Evolutionary conservation across 2,797 vertebrate genomes (phyloP).

Genomic region (Arnoldichthys spilopterus): DNA sequence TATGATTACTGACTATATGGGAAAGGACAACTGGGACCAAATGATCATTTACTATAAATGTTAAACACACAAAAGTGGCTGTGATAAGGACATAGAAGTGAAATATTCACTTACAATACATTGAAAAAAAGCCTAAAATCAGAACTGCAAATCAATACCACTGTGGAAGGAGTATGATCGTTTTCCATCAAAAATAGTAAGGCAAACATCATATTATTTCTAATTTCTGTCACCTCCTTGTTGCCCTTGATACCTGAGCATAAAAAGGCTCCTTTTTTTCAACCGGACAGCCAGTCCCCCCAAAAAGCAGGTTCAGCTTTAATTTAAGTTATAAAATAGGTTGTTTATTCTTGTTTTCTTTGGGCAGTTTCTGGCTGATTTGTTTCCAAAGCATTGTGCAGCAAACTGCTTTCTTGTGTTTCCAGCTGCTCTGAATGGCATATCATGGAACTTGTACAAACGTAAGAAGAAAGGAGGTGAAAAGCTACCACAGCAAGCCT

Average conservation of each 20-base stretch:
- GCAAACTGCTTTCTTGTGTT: slow-evolving; percentile 9
- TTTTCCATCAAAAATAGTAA: slow-evolving; percentile 80
- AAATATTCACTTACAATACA: slow-evolving; percentile 73
- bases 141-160: slow-evolving; percentile 72
- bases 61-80: slow-evolving; percentile 33
- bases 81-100: slow-evolving; percentile 30
- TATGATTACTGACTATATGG: neutral
- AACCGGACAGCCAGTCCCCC: slow-evolving; percentile 5
- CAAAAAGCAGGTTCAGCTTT: slow-evolving; percentile 21
- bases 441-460: slow-evolving; percentile 13
- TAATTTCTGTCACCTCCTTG: slow-evolving; percentile 37
- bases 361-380: slow-evolving; percentile 20
- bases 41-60: slow-evolving; percentile 11
- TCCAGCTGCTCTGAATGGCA: slow-evolving; percentile 25
- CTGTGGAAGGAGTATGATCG: slow-evolving; percentile 75
- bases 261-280: slow-evolving; percentile 55
- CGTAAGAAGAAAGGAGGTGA: neutral
- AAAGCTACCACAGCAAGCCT: neutral
- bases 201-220: slow-evolving; percentile 75
- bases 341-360: slow-evolving; percentile 32
- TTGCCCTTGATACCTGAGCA: slow-evolving; percentile 59
- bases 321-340: slow-evolving; percentile 18
- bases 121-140: slow-evolving; percentile 76
- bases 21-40: neutral
- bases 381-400: slow-evolving; percentile 33